Evolutionary conservation across 2,888 invertebrate genomes (phyloP).

Genomic region (Amphipoea oculea): DNA sequence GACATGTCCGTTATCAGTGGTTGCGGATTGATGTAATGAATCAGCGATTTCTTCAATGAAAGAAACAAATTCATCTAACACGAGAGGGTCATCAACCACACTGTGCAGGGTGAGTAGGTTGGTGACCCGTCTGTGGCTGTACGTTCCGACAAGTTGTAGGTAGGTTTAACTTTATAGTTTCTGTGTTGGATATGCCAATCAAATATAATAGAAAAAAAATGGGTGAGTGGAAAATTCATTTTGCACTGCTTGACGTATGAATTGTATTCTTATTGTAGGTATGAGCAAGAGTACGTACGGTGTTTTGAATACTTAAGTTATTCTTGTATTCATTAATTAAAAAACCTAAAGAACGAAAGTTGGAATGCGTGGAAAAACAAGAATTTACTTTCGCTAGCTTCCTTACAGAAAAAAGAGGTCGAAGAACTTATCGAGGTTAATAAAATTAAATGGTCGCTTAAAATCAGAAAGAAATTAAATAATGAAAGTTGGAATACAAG

Average conservation of each 20-base stretch:
- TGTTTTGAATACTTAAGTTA: slow-evolving; percentile 42
- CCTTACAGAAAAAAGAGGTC: slow-evolving; percentile 60
- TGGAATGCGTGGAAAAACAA: slow-evolving; percentile 51
- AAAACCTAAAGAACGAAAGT: slow-evolving; percentile 56
- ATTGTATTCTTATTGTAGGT: slow-evolving; percentile 13
- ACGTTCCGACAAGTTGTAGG: neutral
- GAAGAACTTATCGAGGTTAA: slow-evolving; percentile 27
- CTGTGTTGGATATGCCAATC: neutral
- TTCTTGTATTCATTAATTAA: slow-evolving; percentile 42
- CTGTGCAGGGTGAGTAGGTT: neutral
- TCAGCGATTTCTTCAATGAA: slow-evolving; percentile 13
- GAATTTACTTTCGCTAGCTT: slow-evolving; percentile 74
- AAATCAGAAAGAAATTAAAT: slow-evolving; percentile 30
- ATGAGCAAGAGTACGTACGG: slow-evolving; percentile 5
- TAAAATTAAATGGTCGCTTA: slow-evolving; percentile 34
- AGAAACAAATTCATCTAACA: neutral
- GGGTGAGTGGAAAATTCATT: neutral
- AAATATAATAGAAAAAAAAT: neutral
- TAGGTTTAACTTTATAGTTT: neutral
- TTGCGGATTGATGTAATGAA: slow-evolving; percentile 7
- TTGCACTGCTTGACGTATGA: neutral
- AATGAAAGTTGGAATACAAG: slow-evolving; percentile 63
- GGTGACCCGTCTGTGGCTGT: neutral
- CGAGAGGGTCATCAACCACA: neutral
- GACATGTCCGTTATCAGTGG: neutral